phyloP scores from a whole-genome alignment of 2,113 vertebrate genomes.

The Oreotragus oreotragus region DNA sequence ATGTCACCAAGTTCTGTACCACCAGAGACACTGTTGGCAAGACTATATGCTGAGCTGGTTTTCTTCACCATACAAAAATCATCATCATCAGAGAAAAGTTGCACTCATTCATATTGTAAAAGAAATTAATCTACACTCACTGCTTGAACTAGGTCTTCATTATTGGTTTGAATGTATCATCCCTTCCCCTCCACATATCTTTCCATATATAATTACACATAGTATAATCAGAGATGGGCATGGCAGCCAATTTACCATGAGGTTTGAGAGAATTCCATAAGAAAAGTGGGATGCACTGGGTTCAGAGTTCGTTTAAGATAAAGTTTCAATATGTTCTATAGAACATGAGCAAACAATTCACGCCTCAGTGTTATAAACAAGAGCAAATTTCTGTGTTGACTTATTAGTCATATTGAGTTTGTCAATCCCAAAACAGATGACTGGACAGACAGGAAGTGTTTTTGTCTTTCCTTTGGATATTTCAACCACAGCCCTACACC shows the following conservation, averaged over 20 bases:
- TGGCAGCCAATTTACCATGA: not conserved
- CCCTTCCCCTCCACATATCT: not conserved
- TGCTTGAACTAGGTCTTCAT: not conserved
- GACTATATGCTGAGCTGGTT: not conserved
- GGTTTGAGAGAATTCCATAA: not conserved
- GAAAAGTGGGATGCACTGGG: not conserved
- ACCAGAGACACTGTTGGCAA: not conserved
- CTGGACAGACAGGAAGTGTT: not conserved
- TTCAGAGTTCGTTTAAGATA: not conserved
- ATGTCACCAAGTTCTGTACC: not conserved
- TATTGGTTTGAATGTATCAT: not conserved
- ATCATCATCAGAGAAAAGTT: not conserved
- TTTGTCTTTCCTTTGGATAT: not conserved
- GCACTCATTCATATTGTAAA: not conserved
- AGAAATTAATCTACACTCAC: not conserved
- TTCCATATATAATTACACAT: not conserved
- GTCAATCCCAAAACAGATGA: not conserved
- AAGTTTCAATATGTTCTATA: not conserved
- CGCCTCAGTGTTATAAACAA: not conserved
- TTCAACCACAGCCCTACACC: not conserved
- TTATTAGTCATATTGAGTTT: not conserved
- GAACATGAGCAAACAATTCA: not conserved
- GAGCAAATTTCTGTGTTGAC: not conserved
- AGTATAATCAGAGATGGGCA: not conserved
- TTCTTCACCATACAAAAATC: not conserved